phyloP scores from a whole-genome alignment of 2,888 invertebrate species.

The Sycophila texana region DNA sequence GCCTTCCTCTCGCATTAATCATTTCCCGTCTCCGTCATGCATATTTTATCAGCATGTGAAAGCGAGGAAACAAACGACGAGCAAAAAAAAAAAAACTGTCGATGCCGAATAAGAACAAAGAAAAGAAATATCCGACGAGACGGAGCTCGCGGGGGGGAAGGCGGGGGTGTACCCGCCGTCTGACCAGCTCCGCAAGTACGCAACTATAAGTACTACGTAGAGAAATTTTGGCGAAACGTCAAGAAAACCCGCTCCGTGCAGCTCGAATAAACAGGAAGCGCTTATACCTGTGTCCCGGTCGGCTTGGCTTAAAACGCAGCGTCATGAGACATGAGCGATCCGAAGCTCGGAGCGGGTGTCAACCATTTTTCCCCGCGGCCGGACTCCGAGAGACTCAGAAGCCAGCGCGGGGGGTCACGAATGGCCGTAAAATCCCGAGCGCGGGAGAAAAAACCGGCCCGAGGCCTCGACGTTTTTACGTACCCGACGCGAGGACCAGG shows the following conservation, averaged over 20 bases:
- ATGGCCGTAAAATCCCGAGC: background rate
- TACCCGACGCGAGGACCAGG: conserved; percentile 61
- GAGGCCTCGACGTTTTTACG: conserved; percentile 3
- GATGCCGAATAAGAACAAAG: background rate
- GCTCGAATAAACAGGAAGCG: background rate
- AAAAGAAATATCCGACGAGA: conserved; percentile 6
- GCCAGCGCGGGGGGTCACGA: background rate
- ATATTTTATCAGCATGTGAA: conserved; percentile 5
- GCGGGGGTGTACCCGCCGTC: background rate
- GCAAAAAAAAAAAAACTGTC: conserved; percentile 10
- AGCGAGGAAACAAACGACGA: background rate
- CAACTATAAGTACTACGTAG: too few species aligned
- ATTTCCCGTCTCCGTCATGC: background rate
- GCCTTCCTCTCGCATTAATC: background rate
- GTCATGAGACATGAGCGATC: conserved; percentile 56
- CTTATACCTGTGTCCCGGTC: background rate
- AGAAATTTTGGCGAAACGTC: background rate
- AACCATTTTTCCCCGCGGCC: conserved; percentile 44
- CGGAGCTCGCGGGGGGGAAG: background rate
- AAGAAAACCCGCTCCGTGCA: background rate
- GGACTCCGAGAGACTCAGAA: conserved; percentile 25
- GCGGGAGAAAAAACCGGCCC: too few species aligned
- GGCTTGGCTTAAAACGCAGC: conserved; percentile 49
- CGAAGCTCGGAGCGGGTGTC: conserved; percentile 36
- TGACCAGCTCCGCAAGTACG: background rate